Evolutionary conservation across 2,113 vertebrate genomes (phyloP).

Genomic region (Festucalex cinctus): DNA sequence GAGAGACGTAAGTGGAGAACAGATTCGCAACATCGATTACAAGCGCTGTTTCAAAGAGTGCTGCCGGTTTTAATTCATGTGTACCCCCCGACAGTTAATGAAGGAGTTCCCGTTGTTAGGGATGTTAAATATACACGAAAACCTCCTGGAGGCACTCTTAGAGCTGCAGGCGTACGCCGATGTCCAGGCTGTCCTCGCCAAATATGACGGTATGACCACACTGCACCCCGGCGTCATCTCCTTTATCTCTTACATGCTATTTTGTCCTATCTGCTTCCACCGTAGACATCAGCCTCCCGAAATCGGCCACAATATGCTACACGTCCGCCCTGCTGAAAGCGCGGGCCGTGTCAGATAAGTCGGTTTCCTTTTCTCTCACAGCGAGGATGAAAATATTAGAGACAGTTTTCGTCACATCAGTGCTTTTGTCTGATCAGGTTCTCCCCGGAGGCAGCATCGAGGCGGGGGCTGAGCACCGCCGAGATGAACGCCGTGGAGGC

Average conservation of each 20-base stretch:
- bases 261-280: conserved; percentile 4
- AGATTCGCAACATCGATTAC: background rate
- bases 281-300: conserved; percentile 97
- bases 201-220: conserved; percentile 88
- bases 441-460: conserved; percentile 94
- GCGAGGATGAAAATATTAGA: background rate
- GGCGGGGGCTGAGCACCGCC: conserved; percentile 94
- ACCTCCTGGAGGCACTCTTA: conserved; percentile 93
- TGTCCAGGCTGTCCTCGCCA: conserved; percentile 95
- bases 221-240: background rate
- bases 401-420: background rate
- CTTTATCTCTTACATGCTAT: background rate
- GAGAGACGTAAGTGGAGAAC: conserved; percentile 89
- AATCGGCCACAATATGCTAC: conserved; percentile 98
- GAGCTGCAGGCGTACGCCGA: conserved; percentile 97
- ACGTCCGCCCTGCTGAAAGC: conserved; percentile 98
- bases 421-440: conserved; percentile 74
- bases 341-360: conserved; percentile 98
- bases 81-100: conserved; percentile 82
- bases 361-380: conserved; percentile 43
- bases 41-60: background rate
- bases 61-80: background rate
- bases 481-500: conserved; percentile 99
- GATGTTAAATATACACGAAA: conserved; percentile 99
- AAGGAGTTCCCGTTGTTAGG: conserved; percentile 97